Base-by-base conservation (phyloP, 2,888 invertebrate genomes). In the Phorcus lineatus region DNA sequence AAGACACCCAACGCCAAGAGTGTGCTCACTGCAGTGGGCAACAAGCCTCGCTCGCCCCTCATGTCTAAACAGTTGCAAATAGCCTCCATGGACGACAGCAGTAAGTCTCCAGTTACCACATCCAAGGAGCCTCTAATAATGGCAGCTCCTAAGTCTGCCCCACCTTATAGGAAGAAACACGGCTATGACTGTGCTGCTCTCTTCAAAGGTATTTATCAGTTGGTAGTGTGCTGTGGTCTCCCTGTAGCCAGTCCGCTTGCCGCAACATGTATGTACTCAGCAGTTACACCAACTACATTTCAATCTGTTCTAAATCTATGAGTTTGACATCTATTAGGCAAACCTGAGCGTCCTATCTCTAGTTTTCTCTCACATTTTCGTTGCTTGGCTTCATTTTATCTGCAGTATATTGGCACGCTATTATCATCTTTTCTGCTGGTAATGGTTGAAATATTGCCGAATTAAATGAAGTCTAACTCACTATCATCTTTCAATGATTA, bases 81-180 rank as follows among this genome's bases (percentile, higher is more conserved):
- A 7, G 82, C 86, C 2, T 84, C 89, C 13, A 79, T 90, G 67
- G 90, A 91, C 84, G 90, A 90, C 80, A 88, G 88, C 70, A 87
- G 90, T 91, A 84, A 86, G 89, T 87, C 28, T 57, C 52, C 40
- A 40, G 24, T 47, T 52, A 52, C 24, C n/a, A 52, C n/a, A 40
- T 40, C 74, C 52, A 47, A 13, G 47, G 52, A 74, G 47, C 74
- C 74, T 9, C 52, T 74, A 52, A n/a, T 74, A 28, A 62, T 53
- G 47, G 22, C 28, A 53, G 40, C 70, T n/a, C 55, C 75, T 74
- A 57, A 47, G 47, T 52, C 40, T 62, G 54, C 52, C 47, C 24
- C 66, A 66, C 66, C 28, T 24, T 16, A 55, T 76, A 19, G 54
- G 76, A 55, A 55, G 76, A 76, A 76, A 57, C 55, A 55, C 54